Base-by-base conservation (phyloP, 1,140 invertebrate genomes). In the Drosophila rhopaloa region DNA sequence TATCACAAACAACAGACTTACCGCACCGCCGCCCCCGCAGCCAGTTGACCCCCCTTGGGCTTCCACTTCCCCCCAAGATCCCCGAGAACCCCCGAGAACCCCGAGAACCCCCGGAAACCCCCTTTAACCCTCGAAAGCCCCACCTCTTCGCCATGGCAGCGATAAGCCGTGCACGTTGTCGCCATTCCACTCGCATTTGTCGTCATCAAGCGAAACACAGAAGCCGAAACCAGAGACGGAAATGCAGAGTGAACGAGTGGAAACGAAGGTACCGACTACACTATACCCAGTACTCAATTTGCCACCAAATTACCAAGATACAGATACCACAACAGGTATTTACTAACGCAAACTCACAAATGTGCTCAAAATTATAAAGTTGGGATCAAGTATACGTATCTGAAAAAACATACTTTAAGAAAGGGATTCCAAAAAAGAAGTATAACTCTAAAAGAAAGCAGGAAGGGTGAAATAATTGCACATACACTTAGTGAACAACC, bases 131-230 rank as follows among this genome's bases (percentile, higher is more conserved):
- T 37, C 48, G 44, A 51, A 53, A 16, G 16, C 9, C 16, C 43
- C 24, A 32, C 24, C 16, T 19, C 27, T 37, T 41, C 11, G 29
- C 53, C 66, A 72, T 72, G 50, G 63, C 61, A 79, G 76, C 83
- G 83, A 86, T 86, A 86, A 86, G 83, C 83, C 83, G 27, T 66
- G 83, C 83, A 86, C 83, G 83, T 86, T 86, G 73, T 60, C 65
- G 80, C 73, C 80, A 85, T 78, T 77, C 71, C 77, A 79, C 79
- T 88, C 83, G 79, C 82, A 86, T 86, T 86, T 86, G 83, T 88
- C 79, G 83, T 88, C 83, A 88, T 88, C 84, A 81, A 46, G 63
- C 65, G 48, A 62, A 46, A 53, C 38, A 43, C 14, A 40, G 46
- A 35, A 38, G 59, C 19, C n/a, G 35, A 32, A 29, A 11, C 9